Base-by-base conservation (phyloP, 2,797 vertebrate species). In the Manis pentadactyla region DNA sequence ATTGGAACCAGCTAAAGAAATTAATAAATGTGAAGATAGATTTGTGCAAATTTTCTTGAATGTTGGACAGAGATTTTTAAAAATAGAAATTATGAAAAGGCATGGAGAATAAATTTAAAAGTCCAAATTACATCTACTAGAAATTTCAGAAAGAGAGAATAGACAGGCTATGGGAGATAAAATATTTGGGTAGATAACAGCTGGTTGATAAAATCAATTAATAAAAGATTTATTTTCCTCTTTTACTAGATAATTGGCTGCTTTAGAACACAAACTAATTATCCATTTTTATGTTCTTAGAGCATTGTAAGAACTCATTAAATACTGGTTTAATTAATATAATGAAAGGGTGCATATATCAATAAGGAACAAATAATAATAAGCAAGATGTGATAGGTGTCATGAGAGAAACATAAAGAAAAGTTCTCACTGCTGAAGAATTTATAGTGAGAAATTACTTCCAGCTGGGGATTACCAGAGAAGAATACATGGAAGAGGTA, bases 1-100 rank as follows among this genome's bases (percentile, higher is more conserved):
- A 90, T 73, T 64, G 69, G 53, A 95, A 37, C 53, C 37, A 34
- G 23, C 18, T 89, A 18, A 77, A 86, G 53, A 92, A 73, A 85
- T 88, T 74, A 79, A 39, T 74, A 88, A 86, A 94, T 5, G 55
- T 55, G 46, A 83, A 95, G 23, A 69, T 21, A 92, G n/a, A 88
- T 81, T 71, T 94, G 68, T 51, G 71, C 46, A 92, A 39, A 46
- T 66, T 84, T 86, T 69, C 37, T 61, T 82, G 27, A 53, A 25
- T n/a, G 13, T 66, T 71, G 55, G 55, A 66, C 29, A 90, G 15
- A 88, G 18, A 81, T 64, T 46, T 46, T 77, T 94, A 59, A 61
- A 75, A 57, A 49, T 8, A 59, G 39, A 89, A 53, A 18, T 46
- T 12, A 21, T 18, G 23, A 73, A 89, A 77, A 89, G 37, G 7